Percentiles rank a stretch among this genome's conserved stretches.
These are phyloP conservation scores for Phortica magna DNA, from an alignment of 2,888 invertebrate genomes.

Conservation along the genomic window DNA sequence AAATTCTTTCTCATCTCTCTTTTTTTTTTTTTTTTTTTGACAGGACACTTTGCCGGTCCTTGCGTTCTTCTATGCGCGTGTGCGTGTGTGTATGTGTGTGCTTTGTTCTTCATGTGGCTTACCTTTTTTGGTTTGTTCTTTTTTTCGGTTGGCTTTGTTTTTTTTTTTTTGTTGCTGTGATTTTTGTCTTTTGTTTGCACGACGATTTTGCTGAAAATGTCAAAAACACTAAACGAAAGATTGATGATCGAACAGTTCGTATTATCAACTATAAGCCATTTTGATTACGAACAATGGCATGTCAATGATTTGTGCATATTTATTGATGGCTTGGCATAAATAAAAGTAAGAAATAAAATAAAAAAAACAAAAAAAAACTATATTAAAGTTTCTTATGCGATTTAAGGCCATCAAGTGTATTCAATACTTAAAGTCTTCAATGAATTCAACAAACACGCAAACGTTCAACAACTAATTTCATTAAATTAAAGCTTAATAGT, in stretches of 20 bases:
- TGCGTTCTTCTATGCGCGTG: conserved; percentile 3
- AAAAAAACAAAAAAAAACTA: conserved; percentile 40
- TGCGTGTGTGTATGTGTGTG: background rate
- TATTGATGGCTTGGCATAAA: conserved; percentile 49
- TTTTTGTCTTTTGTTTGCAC: conserved; percentile 39
- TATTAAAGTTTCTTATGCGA: conserved; percentile 15
- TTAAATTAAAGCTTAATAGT: conserved; percentile 69
- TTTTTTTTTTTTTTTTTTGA: conserved; percentile 29
- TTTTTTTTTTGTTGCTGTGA: conserved; percentile 36
- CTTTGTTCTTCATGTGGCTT: conserved; percentile 30
- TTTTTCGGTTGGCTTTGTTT: conserved; percentile 38
- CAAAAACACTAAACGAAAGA: conserved; percentile 72
- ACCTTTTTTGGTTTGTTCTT: conserved; percentile 42
- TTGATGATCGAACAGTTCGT: conserved; percentile 62
- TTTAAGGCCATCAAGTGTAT: background rate
- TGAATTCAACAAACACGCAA: background rate
- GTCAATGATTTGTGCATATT: conserved; percentile 61
- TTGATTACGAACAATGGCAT: conserved; percentile 36
- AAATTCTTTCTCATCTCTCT: conserved; percentile 18
- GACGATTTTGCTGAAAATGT: conserved; percentile 51
- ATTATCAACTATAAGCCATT: conserved; percentile 40
- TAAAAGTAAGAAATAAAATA: conserved; percentile 57
- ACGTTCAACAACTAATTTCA: conserved; percentile 57
- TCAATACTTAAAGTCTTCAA: background rate
- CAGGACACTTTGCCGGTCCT: conserved; percentile 29